Evolutionary conservation across 2,113 vertebrate genomes (phyloP).

Genomic region (Hippocampus guttulatus): DNA sequence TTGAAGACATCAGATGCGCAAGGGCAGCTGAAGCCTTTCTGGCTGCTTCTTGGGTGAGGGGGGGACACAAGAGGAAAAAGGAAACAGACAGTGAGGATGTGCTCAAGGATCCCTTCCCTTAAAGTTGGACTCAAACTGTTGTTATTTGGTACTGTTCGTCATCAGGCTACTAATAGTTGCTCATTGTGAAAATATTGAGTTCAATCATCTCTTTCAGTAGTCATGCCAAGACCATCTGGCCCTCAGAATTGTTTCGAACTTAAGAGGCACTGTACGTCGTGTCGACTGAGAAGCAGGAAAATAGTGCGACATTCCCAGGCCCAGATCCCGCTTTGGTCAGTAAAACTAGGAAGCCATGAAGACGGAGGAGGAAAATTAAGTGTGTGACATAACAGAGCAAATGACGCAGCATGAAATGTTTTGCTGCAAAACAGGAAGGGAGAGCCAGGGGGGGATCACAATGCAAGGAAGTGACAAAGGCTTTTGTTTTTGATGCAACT

Average conservation of each 20-base stretch:
- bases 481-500: constrained; percentile 16
- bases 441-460: constrained; percentile 11
- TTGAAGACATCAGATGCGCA: constrained; percentile 42
- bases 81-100: constrained; percentile 55
- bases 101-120: constrained; percentile 21
- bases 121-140: background rate
- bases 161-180: constrained; percentile 15
- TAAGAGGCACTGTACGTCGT: constrained; percentile 46
- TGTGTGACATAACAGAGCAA: constrained; percentile 12
- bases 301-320: constrained; percentile 44
- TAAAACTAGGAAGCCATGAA: constrained; percentile 30
- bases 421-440: constrained; percentile 6
- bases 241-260: constrained; percentile 52
- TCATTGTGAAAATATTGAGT: constrained; percentile 19
- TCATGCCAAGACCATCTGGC: constrained; percentile 58
- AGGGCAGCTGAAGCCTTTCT: constrained; percentile 40
- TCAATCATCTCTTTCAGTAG: constrained; percentile 18
- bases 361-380: constrained; percentile 30
- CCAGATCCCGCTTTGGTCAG: constrained; percentile 62
- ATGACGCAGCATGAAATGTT: constrained; percentile 17
- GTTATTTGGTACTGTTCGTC: background rate
- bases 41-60: constrained; percentile 34
- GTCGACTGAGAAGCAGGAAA: constrained; percentile 52
- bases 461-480: background rate
- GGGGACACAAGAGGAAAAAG: constrained; percentile 44